phyloP scores from a whole-genome alignment of 2,113 vertebrate genomes.

The Hypanus sabinus region DNA sequence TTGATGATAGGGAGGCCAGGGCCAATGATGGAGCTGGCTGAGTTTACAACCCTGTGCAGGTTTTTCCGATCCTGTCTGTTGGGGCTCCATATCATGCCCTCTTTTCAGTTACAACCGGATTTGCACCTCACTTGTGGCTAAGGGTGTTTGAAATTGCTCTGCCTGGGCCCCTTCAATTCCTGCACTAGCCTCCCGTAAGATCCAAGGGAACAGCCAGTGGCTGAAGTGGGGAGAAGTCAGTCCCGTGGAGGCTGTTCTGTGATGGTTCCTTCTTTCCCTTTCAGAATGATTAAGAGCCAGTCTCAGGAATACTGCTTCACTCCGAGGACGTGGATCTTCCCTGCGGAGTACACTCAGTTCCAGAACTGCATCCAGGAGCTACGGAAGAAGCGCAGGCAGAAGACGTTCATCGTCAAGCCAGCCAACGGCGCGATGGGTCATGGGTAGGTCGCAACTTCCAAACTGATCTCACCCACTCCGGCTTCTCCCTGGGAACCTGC shows the following conservation, averaged over 20 bases:
- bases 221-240: too few relatives aligned
- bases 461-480: background rate
- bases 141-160: too few relatives aligned
- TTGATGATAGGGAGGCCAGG: too few relatives aligned
- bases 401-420: constrained; percentile 95
- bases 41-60: too few relatives aligned
- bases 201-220: too few relatives aligned
- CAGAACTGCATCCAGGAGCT: constrained; percentile 95
- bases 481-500: background rate
- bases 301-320: constrained; percentile 92
- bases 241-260: background rate
- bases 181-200: too few relatives aligned
- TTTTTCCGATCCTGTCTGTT: too few relatives aligned
- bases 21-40: too few relatives aligned
- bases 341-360: constrained; percentile 91
- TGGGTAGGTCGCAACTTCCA: constrained; percentile 66
- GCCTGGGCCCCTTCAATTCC: too few relatives aligned
- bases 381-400: constrained; percentile 87
- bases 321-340: constrained; percentile 95
- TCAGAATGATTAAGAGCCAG: constrained; percentile 91
- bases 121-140: too few relatives aligned
- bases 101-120: too few relatives aligned
- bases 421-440: constrained; percentile 98
- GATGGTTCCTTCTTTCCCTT: constrained; percentile 38
- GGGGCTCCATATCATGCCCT: too few relatives aligned